Evolutionary conservation across 2,888 invertebrate species (phyloP), one percentile per base, ranked within the genome.

Genomic region (Platycheirus albimanus): DNA sequence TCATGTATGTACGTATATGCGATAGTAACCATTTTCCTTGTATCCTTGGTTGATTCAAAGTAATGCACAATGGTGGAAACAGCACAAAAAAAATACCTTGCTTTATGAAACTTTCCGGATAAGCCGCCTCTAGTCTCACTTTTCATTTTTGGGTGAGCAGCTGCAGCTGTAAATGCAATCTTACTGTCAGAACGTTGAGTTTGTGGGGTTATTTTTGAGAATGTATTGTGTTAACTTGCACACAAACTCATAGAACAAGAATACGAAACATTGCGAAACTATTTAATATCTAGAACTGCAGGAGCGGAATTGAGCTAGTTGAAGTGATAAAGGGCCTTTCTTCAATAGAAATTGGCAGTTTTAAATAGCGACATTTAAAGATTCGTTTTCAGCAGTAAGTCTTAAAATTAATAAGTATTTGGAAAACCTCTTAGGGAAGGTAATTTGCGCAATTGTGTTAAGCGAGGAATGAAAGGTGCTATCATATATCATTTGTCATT

Each of bases 81-180:
- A 41, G 0, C 52, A 43, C 64, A 81, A 61, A 66, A 66, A 77
- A 67, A 71, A 72, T 41, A n/a, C 76, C 63, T 51, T 72, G 36
- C 67, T 81, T 76, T 72, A 63, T 71, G 54, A 67, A 77, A 76
- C 49, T 77, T 76, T 17, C 20, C 49, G 63, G 71, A 77, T 81
- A 81, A 81, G 76, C 77, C 63, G 61, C 63, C 67, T 67, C 38
- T 63, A 77, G 71, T 47, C 66, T 67, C 54, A 76, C 76, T 76
- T 81, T 81, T 81, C 61, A 67, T 76, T 81, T 61, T 74, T 69
- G 5, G 33, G 41, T 13, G 54, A 76, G 61, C 81, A 81, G 76
- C 77, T 81, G 77, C 81, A 81, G 43, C 54, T 81, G 67, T 76
- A 54, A 81, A 72, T 72, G 76, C 76, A 81, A 72, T 72, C 63